A percentile compares a stretch with the other conserved stretches of the same genome.
Conservation (phyloP, 2,888 invertebrate species). For the Saturnia pavonia region DNA sequence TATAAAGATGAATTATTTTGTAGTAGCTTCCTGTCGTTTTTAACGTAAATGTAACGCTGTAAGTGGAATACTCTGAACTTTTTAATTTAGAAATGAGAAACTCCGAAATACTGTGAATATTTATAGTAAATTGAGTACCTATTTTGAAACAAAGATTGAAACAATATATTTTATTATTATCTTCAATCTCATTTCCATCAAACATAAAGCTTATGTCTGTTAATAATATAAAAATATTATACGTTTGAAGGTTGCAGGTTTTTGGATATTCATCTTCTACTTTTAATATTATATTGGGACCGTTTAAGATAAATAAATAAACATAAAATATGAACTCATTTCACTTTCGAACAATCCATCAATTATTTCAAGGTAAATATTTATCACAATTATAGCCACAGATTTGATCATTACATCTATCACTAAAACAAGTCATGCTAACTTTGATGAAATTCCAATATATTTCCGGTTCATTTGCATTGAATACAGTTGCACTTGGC, state of each 20-base stretch:
- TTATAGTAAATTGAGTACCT: not conserved
- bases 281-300: no score
- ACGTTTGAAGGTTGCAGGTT: no score
- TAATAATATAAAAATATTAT: not conserved
- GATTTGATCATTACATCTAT: not conserved
- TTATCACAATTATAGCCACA: not conserved
- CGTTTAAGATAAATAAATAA: not conserved
- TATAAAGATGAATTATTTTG: no score
- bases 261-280: no score
- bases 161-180: not conserved
- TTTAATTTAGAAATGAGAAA: not conserved
- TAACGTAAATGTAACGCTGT: no score
- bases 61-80: not conserved
- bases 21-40: no score
- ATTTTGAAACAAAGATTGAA: not conserved
- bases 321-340: not conserved
- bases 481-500: slow-evolving; percentile 50
- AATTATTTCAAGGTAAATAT: not conserved
- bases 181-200: not conserved
- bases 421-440: not conserved
- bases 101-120: not conserved
- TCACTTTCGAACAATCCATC: not conserved
- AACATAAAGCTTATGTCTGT: not conserved
- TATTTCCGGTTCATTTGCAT: slow-evolving; percentile 65
- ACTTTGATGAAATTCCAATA: slow-evolving; percentile 24